Conservation (phyloP, 2,797 vertebrate genomes). For the Eurystomus glaucurus region DNA sequence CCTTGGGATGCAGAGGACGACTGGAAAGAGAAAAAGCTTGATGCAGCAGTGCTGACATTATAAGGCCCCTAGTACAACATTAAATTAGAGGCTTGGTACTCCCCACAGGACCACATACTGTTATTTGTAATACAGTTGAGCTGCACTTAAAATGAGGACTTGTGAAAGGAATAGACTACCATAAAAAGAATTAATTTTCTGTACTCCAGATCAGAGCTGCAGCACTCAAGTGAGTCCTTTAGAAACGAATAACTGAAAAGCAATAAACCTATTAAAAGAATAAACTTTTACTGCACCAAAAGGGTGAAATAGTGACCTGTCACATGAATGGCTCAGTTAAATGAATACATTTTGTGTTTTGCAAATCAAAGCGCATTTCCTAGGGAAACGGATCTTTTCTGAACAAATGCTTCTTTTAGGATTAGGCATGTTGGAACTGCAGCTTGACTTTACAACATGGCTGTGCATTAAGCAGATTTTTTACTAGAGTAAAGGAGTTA, state of each 20-base stretch:
- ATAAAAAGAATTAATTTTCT: conserved; percentile 62
- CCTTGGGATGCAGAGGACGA: neutral
- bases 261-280: conserved; percentile 55
- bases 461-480: neutral
- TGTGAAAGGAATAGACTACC: conserved; percentile 32
- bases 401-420: conserved; percentile 21
- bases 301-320: conserved; percentile 25
- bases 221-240: neutral
- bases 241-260: conserved; percentile 19
- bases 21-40: neutral
- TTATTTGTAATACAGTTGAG: conserved; percentile 44
- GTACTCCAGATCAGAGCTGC: neutral
- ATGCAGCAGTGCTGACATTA: neutral
- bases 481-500: neutral
- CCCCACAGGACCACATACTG: conserved; percentile 12
- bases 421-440: neutral
- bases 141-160: conserved; percentile 31
- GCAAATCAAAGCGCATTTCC: conserved; percentile 37
- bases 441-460: neutral
- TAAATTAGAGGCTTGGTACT: conserved; percentile 33
- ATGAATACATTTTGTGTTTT: neutral
- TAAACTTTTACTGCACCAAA: conserved; percentile 43
- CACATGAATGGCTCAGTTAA: conserved; percentile 2
- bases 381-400: neutral
- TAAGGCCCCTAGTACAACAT: neutral